phyloP scores from a whole-genome alignment of 1,140 invertebrate species.

The Drosophila cardini region DNA sequence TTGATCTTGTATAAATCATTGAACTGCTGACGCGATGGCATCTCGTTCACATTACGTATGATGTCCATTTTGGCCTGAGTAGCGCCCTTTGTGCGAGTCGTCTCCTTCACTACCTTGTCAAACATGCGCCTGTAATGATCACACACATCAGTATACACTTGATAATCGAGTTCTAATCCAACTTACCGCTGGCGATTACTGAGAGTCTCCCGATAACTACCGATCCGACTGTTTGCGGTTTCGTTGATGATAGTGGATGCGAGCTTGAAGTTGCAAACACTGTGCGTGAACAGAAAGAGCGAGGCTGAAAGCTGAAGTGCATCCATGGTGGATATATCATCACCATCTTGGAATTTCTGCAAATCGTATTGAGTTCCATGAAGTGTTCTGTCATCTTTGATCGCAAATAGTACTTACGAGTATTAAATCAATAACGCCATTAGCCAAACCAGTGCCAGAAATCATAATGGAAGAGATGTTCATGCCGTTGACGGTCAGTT shows the following conservation, averaged over 20 bases:
- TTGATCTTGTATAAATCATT: constrained; percentile 80
- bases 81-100: constrained; percentile 55
- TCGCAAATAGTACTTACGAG: constrained; percentile 44
- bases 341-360: constrained; percentile 66
- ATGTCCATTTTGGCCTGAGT: constrained; percentile 65
- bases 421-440: constrained; percentile 59
- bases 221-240: constrained; percentile 44
- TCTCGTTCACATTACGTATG: constrained; percentile 75
- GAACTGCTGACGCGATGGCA: constrained; percentile 69
- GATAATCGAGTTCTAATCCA: neutral
- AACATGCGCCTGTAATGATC: constrained; percentile 55
- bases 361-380: neutral
- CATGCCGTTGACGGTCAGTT: constrained; percentile 67
- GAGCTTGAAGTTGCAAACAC: constrained; percentile 69
- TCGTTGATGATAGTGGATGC: constrained; percentile 71
- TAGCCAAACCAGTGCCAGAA: constrained; percentile 62
- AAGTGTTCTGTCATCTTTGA: neutral
- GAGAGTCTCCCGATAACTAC: constrained; percentile 52
- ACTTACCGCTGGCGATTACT: constrained; percentile 65
- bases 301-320: constrained; percentile 67
- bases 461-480: constrained; percentile 69
- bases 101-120: constrained; percentile 72
- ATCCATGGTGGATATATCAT: constrained; percentile 66
- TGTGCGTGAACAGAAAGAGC: constrained; percentile 65
- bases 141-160: neutral